A percentile compares a stretch with the other conserved stretches of the same genome.
These are phyloP conservation scores for Geothlypis trichas DNA, from an alignment of 2,113 vertebrate species.

Conservation along the genomic window DNA sequence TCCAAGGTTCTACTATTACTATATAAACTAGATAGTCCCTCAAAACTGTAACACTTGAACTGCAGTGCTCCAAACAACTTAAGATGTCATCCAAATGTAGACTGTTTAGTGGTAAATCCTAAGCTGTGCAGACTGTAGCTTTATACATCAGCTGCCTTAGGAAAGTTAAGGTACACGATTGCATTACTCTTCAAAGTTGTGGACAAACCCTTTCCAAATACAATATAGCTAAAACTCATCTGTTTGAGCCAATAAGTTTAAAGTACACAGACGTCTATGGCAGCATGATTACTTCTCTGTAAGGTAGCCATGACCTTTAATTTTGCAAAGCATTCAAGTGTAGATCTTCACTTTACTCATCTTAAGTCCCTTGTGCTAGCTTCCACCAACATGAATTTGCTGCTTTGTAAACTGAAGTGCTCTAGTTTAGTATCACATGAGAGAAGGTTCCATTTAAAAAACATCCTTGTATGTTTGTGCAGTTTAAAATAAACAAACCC, in stretches of 20 bases:
- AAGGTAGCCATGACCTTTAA: conserved; percentile 71
- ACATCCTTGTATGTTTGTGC: conserved; percentile 79
- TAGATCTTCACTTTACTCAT: conserved; percentile 57
- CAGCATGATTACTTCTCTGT: conserved; percentile 61
- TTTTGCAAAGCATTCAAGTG: conserved; percentile 59
- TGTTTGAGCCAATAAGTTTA: conserved; percentile 38
- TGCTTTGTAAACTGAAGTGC: conserved; percentile 82
- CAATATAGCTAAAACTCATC: conserved; percentile 22
- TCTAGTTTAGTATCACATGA: conserved; percentile 77
- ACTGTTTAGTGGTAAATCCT: conserved; percentile 64
- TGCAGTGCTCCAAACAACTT: conserved; percentile 63
- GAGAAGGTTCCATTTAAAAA: conserved; percentile 74
- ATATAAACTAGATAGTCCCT: conserved; percentile 19
- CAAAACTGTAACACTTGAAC: conserved; percentile 62
- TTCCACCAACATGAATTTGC: conserved; percentile 74
- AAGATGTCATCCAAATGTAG: conserved; percentile 41
- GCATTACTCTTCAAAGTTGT: conserved; percentile 46
- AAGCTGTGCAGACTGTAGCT: conserved; percentile 45
- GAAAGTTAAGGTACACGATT: conserved; percentile 26
- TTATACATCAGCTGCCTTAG: conserved; percentile 41
- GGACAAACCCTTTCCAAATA: conserved; percentile 61
- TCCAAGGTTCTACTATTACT: conserved; percentile 67
- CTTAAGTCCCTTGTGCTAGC: conserved; percentile 72
- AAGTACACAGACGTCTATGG: conserved; percentile 68
- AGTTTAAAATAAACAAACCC: conserved; percentile 79